A percentile compares a stretch with the other conserved stretches of the same genome.
These are phyloP conservation scores for Pocillopora verrucosa DNA, from an alignment of 64 coral and sea anemone species.

Conservation along the genomic window DNA sequence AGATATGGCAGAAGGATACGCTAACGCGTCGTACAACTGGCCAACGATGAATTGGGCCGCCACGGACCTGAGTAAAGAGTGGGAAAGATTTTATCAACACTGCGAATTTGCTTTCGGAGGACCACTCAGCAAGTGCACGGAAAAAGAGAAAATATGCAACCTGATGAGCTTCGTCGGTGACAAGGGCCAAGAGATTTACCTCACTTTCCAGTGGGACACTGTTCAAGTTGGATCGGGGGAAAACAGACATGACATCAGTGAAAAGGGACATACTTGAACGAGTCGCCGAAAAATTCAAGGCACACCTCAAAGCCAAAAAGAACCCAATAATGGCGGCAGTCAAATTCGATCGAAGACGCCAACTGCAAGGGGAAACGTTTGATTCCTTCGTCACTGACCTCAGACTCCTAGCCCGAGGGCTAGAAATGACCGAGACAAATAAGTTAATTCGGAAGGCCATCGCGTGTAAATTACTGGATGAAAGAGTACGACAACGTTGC, in stretches of 20 bases:
- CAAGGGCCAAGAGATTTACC: not conserved
- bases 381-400: constrained; percentile 55
- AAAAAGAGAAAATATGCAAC: constrained; percentile 60
- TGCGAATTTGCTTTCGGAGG: constrained; percentile 3
- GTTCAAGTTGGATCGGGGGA: not conserved
- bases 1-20: constrained; percentile 35
- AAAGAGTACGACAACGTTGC: constrained; percentile 27
- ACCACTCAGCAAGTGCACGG: not conserved
- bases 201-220: too few relatives aligned
- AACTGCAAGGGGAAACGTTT: constrained; percentile 28
- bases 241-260: not conserved
- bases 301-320: constrained; percentile 27
- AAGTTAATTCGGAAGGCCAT: constrained; percentile 59
- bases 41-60: constrained; percentile 36
- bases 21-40: constrained; percentile 27
- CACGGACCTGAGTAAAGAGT: constrained; percentile 7
- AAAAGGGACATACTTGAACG: constrained; percentile 59
- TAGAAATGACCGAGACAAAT: constrained; percentile 39
- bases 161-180: constrained; percentile 54
- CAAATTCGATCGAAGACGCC: not conserved
- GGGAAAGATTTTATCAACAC: constrained; percentile 36
- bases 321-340: constrained; percentile 57
- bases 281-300: too few relatives aligned
- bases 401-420: constrained; percentile 39
- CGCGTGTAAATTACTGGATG: constrained; percentile 43